Evolutionary conservation across 2,888 invertebrate species (phyloP).

Genomic region (Drosophila anomalata): DNA sequence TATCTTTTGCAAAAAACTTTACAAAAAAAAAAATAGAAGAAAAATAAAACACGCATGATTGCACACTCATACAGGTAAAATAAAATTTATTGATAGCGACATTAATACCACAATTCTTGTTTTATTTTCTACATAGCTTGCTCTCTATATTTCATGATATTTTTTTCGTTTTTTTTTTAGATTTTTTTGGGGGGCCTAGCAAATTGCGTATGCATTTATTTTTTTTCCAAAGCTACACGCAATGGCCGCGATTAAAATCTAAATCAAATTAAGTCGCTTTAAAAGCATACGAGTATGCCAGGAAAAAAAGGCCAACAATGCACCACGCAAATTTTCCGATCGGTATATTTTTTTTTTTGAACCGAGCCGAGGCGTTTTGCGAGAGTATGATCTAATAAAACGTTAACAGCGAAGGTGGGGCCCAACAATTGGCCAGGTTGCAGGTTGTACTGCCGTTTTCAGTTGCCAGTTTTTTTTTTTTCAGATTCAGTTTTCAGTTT

Average conservation of each 20-base stretch:
- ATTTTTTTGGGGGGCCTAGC: constrained; percentile 42
- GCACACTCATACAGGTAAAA: constrained; percentile 33
- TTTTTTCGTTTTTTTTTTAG: constrained; percentile 16
- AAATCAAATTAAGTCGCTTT: constrained; percentile 80
- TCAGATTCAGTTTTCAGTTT: constrained; percentile 15
- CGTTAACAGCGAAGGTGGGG: constrained; percentile 66
- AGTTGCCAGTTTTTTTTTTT: neutral
- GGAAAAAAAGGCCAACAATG: constrained; percentile 65
- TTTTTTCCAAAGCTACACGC: constrained; percentile 65
- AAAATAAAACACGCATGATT: constrained; percentile 40
- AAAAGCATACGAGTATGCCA: constrained; percentile 72
- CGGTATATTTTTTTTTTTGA: constrained; percentile 24
- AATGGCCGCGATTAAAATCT: constrained; percentile 77
- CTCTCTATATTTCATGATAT: constrained; percentile 47
- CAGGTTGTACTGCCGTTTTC: constrained; percentile 19
- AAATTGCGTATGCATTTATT: constrained; percentile 67
- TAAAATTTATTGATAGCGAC: constrained; percentile 77
- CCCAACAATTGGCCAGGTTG: constrained; percentile 54
- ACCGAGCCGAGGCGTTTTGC: constrained; percentile 69
- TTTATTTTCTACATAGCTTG: constrained; percentile 33
- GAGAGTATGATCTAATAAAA: constrained; percentile 74
- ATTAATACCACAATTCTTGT: constrained; percentile 65
- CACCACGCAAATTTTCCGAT: constrained; percentile 65
- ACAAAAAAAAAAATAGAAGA: neutral
- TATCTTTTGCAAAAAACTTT: neutral